These are phyloP conservation scores for Zaprionus bogoriensis DNA, from an alignment of 2,888 invertebrate species.

Conservation along the genomic window DNA sequence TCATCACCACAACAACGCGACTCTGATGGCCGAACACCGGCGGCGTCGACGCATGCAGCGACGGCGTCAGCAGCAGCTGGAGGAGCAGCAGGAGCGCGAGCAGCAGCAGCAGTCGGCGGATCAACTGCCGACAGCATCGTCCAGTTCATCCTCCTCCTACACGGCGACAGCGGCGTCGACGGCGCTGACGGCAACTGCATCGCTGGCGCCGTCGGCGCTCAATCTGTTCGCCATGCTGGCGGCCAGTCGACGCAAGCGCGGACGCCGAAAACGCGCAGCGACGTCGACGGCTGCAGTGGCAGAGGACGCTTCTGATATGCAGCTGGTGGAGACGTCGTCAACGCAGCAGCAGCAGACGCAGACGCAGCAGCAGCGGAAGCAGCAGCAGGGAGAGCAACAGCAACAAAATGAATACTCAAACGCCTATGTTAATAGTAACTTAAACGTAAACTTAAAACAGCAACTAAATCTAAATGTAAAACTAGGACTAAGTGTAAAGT, in stretches of 20 bases:
- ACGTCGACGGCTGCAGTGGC: constrained; percentile 6
- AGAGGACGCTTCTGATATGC: constrained; percentile 66
- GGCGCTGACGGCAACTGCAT: constrained; percentile 77
- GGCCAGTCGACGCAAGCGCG: constrained; percentile 79
- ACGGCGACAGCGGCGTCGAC: constrained; percentile 75
- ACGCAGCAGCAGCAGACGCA: constrained; percentile 14
- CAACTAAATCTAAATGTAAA: constrained; percentile 24
- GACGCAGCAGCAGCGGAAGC: constrained; percentile 7
- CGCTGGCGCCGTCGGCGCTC: constrained; percentile 75
- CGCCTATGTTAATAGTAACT: constrained; percentile 79
- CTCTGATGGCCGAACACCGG: constrained; percentile 45
- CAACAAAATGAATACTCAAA: constrained; percentile 82
- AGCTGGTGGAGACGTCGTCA: constrained; percentile 62
- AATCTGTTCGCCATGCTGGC: constrained; percentile 80
- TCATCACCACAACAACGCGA: constrained; percentile 79
- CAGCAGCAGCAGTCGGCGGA: constrained; percentile 21
- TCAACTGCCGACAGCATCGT: constrained; percentile 50
- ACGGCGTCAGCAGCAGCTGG: constrained; percentile 42
- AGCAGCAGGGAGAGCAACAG: constrained; percentile 38
- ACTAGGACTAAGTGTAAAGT: constrained; percentile 34
- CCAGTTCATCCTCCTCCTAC: constrained; percentile 59
- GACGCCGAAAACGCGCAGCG: constrained; percentile 76
- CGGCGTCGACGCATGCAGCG: constrained; percentile 49
- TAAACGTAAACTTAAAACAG: constrained; percentile 54
- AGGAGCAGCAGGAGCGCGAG: constrained; percentile 28